phyloP scores from a whole-genome alignment of 2,888 invertebrate genomes.

The Eupithecia vulgata region DNA sequence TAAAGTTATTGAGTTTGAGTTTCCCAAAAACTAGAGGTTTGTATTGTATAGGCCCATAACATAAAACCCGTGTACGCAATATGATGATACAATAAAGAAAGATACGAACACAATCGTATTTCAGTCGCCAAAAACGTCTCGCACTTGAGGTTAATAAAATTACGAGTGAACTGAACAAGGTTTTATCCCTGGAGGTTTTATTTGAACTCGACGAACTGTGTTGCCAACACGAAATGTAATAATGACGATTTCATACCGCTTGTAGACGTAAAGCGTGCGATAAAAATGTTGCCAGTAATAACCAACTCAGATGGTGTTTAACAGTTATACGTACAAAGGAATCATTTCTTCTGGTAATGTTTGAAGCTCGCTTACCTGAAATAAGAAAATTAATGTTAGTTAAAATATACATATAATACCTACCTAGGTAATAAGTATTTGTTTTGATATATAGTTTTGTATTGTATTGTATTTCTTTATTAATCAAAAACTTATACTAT shows the following conservation, averaged over 20 bases:
- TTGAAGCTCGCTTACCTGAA: constrained; percentile 29
- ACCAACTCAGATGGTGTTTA: not conserved
- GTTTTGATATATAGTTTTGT: too few relatives aligned
- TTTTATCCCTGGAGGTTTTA: constrained; percentile 8
- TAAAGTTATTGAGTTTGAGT: too few relatives aligned
- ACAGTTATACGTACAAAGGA: not conserved
- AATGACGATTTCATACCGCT: constrained; percentile 1
- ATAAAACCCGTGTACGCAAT: constrained; percentile 41
- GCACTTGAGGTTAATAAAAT: constrained; percentile 16
- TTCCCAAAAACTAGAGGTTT: too few relatives aligned
- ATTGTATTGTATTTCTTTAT: too few relatives aligned
- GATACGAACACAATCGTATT: constrained; percentile 7
- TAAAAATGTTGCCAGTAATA: not conserved
- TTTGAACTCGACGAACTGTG: constrained; percentile 4
- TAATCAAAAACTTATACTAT: too few relatives aligned
- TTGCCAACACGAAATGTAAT: constrained; percentile 9
- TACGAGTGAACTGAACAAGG: constrained; percentile 12
- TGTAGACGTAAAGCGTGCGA: not conserved
- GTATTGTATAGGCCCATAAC: too few relatives aligned
- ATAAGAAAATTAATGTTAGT: constrained; percentile 17
- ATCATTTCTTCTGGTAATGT: constrained; percentile 6
- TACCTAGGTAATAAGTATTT: too few relatives aligned
- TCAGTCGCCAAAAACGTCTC: constrained; percentile 16
- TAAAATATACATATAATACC: too few relatives aligned
- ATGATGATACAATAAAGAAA: constrained; percentile 1